These are phyloP conservation scores for Nineta flava DNA, from an alignment of 2,888 invertebrate species.

Conservation along the genomic window DNA sequence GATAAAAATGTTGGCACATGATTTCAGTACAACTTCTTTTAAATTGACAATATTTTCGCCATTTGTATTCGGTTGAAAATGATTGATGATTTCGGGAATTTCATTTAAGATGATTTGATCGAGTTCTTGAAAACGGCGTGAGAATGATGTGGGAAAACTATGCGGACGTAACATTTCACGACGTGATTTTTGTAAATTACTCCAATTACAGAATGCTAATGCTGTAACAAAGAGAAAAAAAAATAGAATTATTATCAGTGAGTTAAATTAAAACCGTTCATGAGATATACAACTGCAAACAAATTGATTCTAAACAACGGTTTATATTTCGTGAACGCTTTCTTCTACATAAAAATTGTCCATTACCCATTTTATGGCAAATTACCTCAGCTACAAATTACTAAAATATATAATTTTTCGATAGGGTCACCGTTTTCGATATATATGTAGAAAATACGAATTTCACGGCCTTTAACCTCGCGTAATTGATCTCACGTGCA, in stretches of 20 bases:
- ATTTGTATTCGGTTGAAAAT: conserved; percentile 13
- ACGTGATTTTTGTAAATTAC: conserved; percentile 40
- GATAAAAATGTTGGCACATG: conserved; percentile 43
- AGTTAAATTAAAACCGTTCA: too few species aligned
- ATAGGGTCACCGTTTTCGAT: too few species aligned
- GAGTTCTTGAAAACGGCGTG: conserved; percentile 33
- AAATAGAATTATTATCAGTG: not conserved
- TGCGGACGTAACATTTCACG: conserved; percentile 39
- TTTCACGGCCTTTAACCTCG: too few species aligned
- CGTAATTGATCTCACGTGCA: too few species aligned
- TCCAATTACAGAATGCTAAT: conserved; percentile 54
- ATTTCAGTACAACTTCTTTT: conserved; percentile 32
- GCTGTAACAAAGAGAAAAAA: conserved; percentile 28
- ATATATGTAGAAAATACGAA: too few species aligned
- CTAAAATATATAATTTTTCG: too few species aligned
- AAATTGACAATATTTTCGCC: conserved; percentile 18
- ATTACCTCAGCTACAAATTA: too few species aligned
- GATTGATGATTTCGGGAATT: conserved; percentile 21
- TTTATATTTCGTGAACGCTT: too few species aligned
- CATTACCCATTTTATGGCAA: too few species aligned
- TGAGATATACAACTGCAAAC: too few species aligned
- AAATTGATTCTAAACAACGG: too few species aligned
- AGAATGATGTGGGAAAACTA: conserved; percentile 39
- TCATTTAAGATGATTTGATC: conserved; percentile 32
- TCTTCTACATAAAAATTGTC: too few species aligned